phyloP scores from a whole-genome alignment of 2,797 vertebrate genomes.

The Falco peregrinus region DNA sequence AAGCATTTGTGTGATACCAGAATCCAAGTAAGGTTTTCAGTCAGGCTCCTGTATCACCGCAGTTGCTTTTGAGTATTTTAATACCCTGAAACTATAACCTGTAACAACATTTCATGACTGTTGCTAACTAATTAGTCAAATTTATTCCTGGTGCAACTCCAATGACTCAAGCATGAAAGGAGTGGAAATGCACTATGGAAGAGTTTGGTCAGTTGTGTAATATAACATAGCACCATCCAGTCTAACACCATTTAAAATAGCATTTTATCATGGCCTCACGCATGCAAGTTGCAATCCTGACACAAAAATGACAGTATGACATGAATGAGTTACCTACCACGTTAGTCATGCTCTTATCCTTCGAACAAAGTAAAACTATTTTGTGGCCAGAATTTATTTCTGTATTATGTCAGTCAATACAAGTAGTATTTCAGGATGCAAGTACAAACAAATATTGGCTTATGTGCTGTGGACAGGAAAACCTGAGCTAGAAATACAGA shows the following conservation, averaged over 20 bases:
- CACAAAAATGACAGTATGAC: constrained; percentile 21
- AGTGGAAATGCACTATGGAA: constrained; percentile 13
- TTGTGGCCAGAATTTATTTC: constrained; percentile 37
- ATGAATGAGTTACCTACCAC: constrained; percentile 5
- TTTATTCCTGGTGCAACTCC: constrained; percentile 31
- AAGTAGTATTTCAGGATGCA: constrained; percentile 62
- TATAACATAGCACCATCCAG: constrained; percentile 44
- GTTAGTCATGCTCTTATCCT: constrained; percentile 29
- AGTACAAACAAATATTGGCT: constrained; percentile 70
- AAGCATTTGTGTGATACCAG: background rate
- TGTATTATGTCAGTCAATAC: constrained; percentile 50
- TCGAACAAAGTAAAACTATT: constrained; percentile 10
- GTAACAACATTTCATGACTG: background rate
- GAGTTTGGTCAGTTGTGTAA: constrained; percentile 23
- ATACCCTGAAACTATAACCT: background rate
- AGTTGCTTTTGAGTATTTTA: constrained; percentile 13
- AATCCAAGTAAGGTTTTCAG: background rate
- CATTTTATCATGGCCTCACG: constrained; percentile 60
- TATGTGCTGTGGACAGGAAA: constrained; percentile 56
- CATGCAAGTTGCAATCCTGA: constrained; percentile 62
- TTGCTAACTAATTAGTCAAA: constrained; percentile 15
- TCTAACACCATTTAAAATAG: constrained; percentile 44
- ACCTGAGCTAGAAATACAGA: constrained; percentile 61
- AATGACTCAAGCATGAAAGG: background rate
- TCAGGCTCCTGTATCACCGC: background rate